These are phyloP conservation scores for Oxytorus armatus DNA, from an alignment of 2,888 invertebrate species.

Conservation along the genomic window DNA sequence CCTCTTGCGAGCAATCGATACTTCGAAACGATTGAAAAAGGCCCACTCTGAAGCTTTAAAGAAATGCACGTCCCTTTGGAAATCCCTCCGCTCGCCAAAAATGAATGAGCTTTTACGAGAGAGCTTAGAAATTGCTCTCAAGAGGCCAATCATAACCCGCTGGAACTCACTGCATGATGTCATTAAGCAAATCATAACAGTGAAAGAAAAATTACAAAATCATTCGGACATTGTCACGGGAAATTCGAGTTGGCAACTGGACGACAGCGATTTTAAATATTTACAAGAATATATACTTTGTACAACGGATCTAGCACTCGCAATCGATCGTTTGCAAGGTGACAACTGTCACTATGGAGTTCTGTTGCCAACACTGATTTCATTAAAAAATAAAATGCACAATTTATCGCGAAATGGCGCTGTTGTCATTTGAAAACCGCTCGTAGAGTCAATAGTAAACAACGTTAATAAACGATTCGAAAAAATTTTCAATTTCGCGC, in stretches of 20 bases:
- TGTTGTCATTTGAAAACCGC: constrained; percentile 31
- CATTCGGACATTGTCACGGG: not conserved
- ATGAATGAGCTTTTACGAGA: constrained; percentile 12
- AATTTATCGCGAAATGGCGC: not conserved
- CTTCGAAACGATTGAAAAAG: not conserved
- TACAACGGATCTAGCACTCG: constrained; percentile 24
- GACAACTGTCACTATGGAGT: constrained; percentile 44
- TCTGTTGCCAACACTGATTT: constrained; percentile 39
- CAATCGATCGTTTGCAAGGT: constrained; percentile 48
- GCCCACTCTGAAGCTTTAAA: not conserved
- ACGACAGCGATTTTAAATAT: constrained; percentile 32
- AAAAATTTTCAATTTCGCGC: constrained; percentile 13
- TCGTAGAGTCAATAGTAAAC: constrained; percentile 2
- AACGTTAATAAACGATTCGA: constrained; percentile 32
- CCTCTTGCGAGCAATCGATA: not conserved
- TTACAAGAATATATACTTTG: constrained; percentile 34
- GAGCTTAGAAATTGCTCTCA: constrained; percentile 20
- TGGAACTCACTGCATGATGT: constrained; percentile 49
- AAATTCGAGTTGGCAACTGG: not conserved
- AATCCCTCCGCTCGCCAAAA: constrained; percentile 40
- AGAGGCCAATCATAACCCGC: constrained; percentile 37
- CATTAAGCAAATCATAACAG: constrained; percentile 5
- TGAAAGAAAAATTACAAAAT: constrained; percentile 14
- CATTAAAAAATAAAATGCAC: constrained; percentile 30
- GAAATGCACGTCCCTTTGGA: constrained; percentile 43